A percentile compares a stretch with the other conserved stretches of the same genome.
Conservation (phyloP, 2,888 invertebrate genomes). For the Pristionchus exspectatus region DNA sequence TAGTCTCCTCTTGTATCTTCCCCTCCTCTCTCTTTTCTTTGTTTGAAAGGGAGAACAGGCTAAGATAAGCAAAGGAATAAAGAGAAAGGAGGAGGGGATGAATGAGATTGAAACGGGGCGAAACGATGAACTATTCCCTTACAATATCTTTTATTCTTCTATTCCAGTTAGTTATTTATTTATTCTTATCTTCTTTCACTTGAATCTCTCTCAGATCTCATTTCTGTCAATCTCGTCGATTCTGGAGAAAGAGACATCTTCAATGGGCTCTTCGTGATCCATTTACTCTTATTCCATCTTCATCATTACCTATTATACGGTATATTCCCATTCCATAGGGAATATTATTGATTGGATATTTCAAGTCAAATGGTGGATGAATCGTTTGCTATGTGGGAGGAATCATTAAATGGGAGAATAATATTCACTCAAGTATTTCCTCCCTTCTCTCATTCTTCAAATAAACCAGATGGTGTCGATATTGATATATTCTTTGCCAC, state of each 20-base stretch:
- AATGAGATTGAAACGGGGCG: conserved; percentile 38
- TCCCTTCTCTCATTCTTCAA: not conserved
- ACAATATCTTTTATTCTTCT: not conserved
- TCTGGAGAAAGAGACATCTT: not conserved
- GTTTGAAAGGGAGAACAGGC: conserved; percentile 34
- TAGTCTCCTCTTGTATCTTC: conserved; percentile 37
- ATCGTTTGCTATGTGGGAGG: conserved; percentile 43
- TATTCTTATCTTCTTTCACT: not conserved
- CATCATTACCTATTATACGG: not conserved
- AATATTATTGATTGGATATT: not conserved
- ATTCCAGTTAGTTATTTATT: not conserved
- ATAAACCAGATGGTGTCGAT: conserved; percentile 55
- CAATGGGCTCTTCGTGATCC: conserved; percentile 44
- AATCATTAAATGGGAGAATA: conserved; percentile 31
- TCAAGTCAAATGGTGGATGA: conserved; percentile 26
- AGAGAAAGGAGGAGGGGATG: conserved; percentile 19
- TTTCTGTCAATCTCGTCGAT: not conserved
- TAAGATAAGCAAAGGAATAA: conserved; percentile 38
- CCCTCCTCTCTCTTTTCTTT: conserved; percentile 44
- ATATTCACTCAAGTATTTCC: conserved; percentile 28
- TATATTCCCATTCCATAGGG: not conserved
- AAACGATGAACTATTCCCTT: conserved; percentile 32
- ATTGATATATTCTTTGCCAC: conserved; percentile 73
- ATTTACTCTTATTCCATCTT: conserved; percentile 14
- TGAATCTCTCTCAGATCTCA: conserved; percentile 15